Conservation (phyloP, 2,797 vertebrate species). For the Prionace glauca region DNA sequence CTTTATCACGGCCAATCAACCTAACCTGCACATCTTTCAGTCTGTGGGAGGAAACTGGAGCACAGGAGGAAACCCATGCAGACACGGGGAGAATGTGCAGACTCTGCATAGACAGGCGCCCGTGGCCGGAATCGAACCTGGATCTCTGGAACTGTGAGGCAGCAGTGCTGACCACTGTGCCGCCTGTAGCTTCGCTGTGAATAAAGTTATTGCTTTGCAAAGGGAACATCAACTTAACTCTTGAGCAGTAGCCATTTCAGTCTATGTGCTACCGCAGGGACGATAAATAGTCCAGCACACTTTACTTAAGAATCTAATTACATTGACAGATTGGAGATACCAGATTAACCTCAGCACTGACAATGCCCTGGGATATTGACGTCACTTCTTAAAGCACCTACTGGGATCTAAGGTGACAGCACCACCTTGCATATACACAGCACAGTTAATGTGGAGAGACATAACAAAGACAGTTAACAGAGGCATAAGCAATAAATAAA, state of each 20-base stretch:
- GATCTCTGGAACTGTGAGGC: too few relatives aligned
- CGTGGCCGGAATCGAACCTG: too few relatives aligned
- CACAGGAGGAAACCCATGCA: too few relatives aligned
- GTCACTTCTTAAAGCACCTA: background rate
- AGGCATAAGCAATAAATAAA: background rate
- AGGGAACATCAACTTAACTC: background rate
- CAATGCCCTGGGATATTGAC: background rate
- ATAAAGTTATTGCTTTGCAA: background rate
- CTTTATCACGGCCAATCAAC: too few relatives aligned
- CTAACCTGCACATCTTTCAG: too few relatives aligned
- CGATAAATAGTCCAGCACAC: background rate
- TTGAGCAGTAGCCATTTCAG: background rate
- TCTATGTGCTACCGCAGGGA: background rate
- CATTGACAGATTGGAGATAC: background rate
- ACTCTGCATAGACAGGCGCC: too few relatives aligned
- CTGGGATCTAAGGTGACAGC: background rate
- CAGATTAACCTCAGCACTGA: background rate
- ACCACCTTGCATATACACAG: background rate
- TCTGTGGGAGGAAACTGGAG: too few relatives aligned
- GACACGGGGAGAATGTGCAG: too few relatives aligned
- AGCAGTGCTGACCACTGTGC: too few relatives aligned
- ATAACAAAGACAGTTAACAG: background rate
- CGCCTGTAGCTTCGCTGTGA: background rate
- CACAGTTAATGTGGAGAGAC: background rate
- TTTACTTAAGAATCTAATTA: background rate